Percentiles rank a stretch among this genome's conserved stretches.
Conservation (phyloP, 2,888 invertebrate species). For the Hirtodrosophila cameraria region DNA sequence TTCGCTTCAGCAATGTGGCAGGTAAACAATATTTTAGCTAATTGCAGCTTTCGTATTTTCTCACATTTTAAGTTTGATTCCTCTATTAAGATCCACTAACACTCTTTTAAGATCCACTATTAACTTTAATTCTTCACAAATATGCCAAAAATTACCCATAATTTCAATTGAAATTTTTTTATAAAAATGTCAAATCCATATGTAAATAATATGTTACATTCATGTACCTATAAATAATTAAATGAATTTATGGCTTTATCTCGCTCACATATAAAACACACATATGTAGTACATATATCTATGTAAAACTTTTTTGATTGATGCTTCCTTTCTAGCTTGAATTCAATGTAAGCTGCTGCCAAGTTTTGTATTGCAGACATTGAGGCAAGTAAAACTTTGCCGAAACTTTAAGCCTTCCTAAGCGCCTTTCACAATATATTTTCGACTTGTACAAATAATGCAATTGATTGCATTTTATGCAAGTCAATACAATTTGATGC, state of each 20-base stretch:
- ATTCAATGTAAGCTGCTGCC: conserved; percentile 19
- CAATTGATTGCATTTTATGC: conserved; percentile 21
- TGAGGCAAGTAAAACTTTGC: conserved; percentile 4
- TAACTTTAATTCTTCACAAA: no score
- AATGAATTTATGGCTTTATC: no score
- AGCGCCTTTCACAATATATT: conserved; percentile 39
- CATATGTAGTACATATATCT: no score
- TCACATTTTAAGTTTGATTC: no score
- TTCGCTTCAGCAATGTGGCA: background rate
- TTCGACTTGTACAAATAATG: conserved; percentile 9
- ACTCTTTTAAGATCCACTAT: no score
- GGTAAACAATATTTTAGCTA: conserved; percentile 39
- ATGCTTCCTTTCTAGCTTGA: background rate
- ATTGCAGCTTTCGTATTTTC: conserved; percentile 31
- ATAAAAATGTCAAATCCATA: no score
- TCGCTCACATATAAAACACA: background rate
- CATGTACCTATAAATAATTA: no score
- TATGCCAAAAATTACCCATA: no score
- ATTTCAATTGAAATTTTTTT: background rate
- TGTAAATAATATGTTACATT: no score
- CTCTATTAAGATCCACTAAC: no score
- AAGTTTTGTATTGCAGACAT: conserved; percentile 2
- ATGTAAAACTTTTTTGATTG: conserved; percentile 8
- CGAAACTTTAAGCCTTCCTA: conserved; percentile 16
- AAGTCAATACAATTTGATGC: conserved; percentile 5